phyloP scores from a whole-genome alignment of 1,140 invertebrate genomes.

The Anastrepha ludens region DNA sequence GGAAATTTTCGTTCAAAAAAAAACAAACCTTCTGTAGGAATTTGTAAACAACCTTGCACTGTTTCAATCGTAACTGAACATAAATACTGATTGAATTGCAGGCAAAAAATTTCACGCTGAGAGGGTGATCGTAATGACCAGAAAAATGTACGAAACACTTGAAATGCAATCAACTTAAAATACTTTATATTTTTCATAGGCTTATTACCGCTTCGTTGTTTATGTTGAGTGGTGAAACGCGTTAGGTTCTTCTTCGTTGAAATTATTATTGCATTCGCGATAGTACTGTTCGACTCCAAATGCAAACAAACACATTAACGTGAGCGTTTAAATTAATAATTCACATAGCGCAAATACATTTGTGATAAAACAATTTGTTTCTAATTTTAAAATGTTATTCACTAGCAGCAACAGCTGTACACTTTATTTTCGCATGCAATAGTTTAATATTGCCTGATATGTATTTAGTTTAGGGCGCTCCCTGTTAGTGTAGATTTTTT shows the following conservation, averaged over 20 bases:
- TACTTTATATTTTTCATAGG: not conserved
- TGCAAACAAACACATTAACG: no score
- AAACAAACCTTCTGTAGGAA: slow-evolving; percentile 5
- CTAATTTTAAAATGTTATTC: not conserved
- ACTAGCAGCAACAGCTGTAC: not conserved
- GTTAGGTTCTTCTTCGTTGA: no score
- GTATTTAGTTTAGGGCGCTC: not conserved
- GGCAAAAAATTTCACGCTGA: not conserved
- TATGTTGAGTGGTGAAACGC: not conserved
- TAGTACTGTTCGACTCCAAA: no score
- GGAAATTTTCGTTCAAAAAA: slow-evolving; percentile 4
- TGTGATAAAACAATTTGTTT: no score
- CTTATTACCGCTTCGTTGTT: not conserved
- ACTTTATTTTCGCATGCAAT: not conserved
- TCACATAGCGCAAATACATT: no score
- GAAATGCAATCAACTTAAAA: not conserved
- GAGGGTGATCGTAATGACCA: not conserved
- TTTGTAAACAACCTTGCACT: slow-evolving; percentile 44
- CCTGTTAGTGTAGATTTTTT: no score
- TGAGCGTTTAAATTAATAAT: no score
- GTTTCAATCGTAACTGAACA: not conserved
- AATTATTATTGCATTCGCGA: no score
- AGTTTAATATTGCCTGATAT: not conserved
- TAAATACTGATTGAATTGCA: not conserved
- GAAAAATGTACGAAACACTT: not conserved